Percentiles rank a stretch among this genome's conserved stretches.
phyloP scores from a whole-genome alignment of 2,113 vertebrate species.

The Triplophysa tibetana region DNA sequence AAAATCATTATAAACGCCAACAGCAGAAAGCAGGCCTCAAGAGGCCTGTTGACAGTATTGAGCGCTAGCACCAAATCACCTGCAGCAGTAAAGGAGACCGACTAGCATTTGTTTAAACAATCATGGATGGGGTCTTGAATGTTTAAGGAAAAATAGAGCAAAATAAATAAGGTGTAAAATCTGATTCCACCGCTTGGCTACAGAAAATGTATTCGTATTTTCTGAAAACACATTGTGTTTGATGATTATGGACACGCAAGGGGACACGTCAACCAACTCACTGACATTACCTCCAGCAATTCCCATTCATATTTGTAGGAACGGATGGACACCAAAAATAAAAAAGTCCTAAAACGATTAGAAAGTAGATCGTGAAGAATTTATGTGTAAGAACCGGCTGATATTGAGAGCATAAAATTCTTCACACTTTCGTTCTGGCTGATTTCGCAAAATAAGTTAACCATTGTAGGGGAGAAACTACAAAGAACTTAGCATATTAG shows the following conservation, averaged over 20 bases:
- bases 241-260: slow-evolving; percentile 13
- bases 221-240: background rate
- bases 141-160: background rate
- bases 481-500: background rate
- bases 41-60: slow-evolving; percentile 51
- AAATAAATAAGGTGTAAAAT: slow-evolving; percentile 7
- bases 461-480: no score
- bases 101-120: slow-evolving; percentile 9
- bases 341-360: background rate
- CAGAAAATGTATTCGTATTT: background rate
- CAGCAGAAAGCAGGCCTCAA: slow-evolving; percentile 53
- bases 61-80: slow-evolving; percentile 59
- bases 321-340: background rate
- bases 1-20: slow-evolving; percentile 54
- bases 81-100: slow-evolving; percentile 50
- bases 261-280: background rate
- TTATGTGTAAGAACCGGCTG: background rate
- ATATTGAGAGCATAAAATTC: no score
- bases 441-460: background rate
- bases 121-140: background rate
- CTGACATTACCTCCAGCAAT: no score
- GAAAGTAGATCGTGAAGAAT: background rate
- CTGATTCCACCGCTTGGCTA: background rate
- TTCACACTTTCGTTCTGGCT: background rate
- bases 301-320: background rate